Conservation (phyloP, 2,888 invertebrate genomes). For the Chalcis sispes region DNA sequence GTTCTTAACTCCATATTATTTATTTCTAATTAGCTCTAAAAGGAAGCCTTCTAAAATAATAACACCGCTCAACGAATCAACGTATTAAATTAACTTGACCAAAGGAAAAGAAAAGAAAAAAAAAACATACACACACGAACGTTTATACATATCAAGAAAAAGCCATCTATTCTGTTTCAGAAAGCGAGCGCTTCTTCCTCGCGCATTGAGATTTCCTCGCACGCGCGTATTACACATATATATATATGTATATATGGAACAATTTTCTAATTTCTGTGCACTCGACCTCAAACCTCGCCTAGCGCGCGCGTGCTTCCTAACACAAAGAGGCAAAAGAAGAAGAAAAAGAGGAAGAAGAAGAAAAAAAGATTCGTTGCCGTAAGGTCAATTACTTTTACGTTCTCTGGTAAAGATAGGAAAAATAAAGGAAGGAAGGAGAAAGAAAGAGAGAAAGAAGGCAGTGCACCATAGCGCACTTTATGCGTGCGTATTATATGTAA, state of each 20-base stretch:
- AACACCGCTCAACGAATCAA: not conserved
- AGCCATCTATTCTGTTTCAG: constrained; percentile 21
- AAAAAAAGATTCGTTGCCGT: constrained; percentile 11
- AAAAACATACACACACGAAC: too few species aligned
- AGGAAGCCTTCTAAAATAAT: not conserved
- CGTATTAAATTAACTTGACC: constrained; percentile 34
- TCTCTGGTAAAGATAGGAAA: constrained; percentile 5
- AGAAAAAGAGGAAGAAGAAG: constrained; percentile 6
- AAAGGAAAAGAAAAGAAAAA: constrained; percentile 16
- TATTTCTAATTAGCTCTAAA: not conserved
- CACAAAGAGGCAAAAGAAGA: not conserved
- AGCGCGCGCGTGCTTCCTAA: not conserved
- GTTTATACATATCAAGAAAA: too few species aligned
- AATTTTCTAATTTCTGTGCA: constrained; percentile 54
- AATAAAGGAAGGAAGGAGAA: constrained; percentile 8
- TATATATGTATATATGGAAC: constrained; percentile 35
- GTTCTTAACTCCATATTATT: not conserved
- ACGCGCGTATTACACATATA: too few species aligned
- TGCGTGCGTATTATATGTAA: constrained; percentile 4
- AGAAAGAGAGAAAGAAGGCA: not conserved
- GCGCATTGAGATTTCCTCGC: constrained; percentile 27
- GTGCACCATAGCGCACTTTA: not conserved
- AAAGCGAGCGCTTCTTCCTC: not conserved
- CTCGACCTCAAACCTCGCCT: constrained; percentile 45
- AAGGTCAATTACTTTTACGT: constrained; percentile 50